Conservation (phyloP, 1,140 invertebrate species). For the Drosophila rhopaloa region DNA sequence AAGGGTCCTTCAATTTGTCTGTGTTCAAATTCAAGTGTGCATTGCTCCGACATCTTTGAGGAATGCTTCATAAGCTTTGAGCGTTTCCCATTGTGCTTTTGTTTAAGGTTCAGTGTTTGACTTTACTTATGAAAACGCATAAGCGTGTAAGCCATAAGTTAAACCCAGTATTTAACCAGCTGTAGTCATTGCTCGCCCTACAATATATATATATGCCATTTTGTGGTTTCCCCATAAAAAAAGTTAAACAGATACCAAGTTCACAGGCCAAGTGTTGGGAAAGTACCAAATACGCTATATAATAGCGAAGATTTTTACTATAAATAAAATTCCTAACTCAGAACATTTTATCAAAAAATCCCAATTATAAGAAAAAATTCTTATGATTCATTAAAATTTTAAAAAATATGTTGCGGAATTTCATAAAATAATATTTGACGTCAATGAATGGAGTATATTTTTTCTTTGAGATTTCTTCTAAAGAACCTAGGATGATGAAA, state of each 20-base stretch:
- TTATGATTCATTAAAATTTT: neutral
- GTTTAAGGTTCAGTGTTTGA: conserved; percentile 23
- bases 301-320: no score
- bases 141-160: conserved; percentile 25
- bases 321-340: no score
- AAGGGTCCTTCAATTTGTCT: conserved; percentile 7
- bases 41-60: conserved; percentile 3
- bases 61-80: conserved; percentile 19
- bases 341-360: neutral
- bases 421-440: no score
- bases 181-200: conserved; percentile 14
- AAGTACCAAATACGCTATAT: conserved; percentile 7
- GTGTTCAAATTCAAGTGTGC: conserved; percentile 1
- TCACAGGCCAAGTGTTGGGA: conserved; percentile 24
- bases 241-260: conserved; percentile 3
- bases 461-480: neutral
- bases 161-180: conserved; percentile 37
- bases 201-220: conserved; percentile 28
- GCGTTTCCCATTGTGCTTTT: conserved; percentile 18
- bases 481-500: neutral
- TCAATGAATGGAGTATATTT: no score
- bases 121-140: conserved; percentile 18
- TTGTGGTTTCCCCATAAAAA: conserved; percentile 25
- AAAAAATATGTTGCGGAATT: no score
- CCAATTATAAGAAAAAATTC: neutral